phyloP scores from a whole-genome alignment of 2,113 vertebrate species.

The Pangasianodon gigas region DNA sequence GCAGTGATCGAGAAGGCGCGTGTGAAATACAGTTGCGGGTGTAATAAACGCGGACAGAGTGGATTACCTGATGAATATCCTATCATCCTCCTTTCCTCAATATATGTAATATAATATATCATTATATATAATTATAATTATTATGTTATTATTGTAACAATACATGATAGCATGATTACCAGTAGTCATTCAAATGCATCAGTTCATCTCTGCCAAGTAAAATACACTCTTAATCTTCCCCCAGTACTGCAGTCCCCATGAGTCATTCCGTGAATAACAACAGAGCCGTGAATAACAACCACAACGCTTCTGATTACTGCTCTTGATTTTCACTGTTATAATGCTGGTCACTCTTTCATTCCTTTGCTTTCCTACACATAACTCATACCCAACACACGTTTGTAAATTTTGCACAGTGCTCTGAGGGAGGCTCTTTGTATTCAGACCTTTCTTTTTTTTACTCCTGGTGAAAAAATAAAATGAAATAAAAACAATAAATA shows the following conservation, averaged over 20 bases:
- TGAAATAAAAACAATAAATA: background rate
- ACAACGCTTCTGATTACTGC: constrained; percentile 44
- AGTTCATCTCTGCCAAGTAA: constrained; percentile 33
- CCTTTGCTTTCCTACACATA: background rate
- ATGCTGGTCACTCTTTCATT: constrained; percentile 32
- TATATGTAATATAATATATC: background rate
- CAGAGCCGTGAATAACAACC: constrained; percentile 22
- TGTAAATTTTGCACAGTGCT: constrained; percentile 31
- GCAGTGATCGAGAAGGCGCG: background rate
- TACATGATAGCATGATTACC: background rate
- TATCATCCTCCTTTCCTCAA: background rate
- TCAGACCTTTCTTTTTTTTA: constrained; percentile 1
- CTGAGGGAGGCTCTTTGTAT: background rate
- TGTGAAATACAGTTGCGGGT: background rate
- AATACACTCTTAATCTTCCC: constrained; percentile 33
- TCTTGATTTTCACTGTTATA: constrained; percentile 44
- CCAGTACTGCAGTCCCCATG: constrained; percentile 19
- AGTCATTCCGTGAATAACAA: constrained; percentile 37
- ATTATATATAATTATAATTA: background rate
- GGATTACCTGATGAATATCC: background rate
- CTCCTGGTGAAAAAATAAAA: constrained; percentile 7
- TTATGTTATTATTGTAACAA: background rate
- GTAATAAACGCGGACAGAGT: background rate
- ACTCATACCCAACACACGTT: background rate
- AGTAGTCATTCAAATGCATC: constrained; percentile 19